These are phyloP conservation scores for Nixonia krombeini DNA, from an alignment of 1,140 invertebrate species.

Conservation along the genomic window DNA sequence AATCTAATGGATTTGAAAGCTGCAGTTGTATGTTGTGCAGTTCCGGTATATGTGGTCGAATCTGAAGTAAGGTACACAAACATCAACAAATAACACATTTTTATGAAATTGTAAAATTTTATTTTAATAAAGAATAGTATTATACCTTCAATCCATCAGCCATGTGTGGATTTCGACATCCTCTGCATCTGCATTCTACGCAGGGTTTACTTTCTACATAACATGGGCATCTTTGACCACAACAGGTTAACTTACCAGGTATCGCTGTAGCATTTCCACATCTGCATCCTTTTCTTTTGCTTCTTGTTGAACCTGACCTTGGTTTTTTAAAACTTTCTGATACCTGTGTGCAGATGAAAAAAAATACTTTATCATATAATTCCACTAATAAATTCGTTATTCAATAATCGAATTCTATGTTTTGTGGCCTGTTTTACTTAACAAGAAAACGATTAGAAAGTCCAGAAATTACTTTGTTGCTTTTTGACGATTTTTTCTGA, in stretches of 20 bases:
- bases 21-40: slow-evolving; percentile 71
- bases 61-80: slow-evolving; percentile 66
- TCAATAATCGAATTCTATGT: no score
- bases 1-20: slow-evolving; percentile 62
- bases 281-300: slow-evolving; percentile 83
- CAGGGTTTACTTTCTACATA: slow-evolving; percentile 91
- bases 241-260: slow-evolving; percentile 91
- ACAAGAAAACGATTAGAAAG: background rate
- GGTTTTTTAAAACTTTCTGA: slow-evolving; percentile 68
- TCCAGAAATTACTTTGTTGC: slow-evolving; percentile 61
- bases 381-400: no score
- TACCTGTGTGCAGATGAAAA: slow-evolving; percentile 39
- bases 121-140: background rate
- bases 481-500: slow-evolving; percentile 67
- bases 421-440: no score
- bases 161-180: slow-evolving; percentile 90
- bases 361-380: no score
- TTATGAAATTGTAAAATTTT: no score
- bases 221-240: slow-evolving; percentile 93
- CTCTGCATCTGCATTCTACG: slow-evolving; percentile 89
- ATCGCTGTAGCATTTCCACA: slow-evolving; percentile 92
- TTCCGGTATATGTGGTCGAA: slow-evolving; percentile 77
- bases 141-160: slow-evolving; percentile 83
- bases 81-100: no score
- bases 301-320: slow-evolving; percentile 64